Percentiles rank a stretch among this genome's conserved stretches.
Conservation (phyloP, 2,888 invertebrate genomes). For the Drosophila colorata region DNA sequence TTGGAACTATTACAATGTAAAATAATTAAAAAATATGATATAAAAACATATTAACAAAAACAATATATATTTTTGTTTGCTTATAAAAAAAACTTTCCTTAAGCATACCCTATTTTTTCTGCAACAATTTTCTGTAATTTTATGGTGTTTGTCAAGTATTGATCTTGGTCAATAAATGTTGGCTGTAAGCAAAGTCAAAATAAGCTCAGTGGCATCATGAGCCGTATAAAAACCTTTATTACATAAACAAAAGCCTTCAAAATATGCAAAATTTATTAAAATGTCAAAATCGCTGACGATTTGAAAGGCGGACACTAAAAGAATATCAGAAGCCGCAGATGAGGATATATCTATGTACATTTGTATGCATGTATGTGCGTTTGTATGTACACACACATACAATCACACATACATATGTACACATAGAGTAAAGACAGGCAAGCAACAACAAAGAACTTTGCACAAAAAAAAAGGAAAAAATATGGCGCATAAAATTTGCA, state of each 20-base stretch:
- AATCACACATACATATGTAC: not conserved
- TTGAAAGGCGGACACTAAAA: conserved; percentile 32
- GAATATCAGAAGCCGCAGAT: conserved; percentile 42
- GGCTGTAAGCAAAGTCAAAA: too few species aligned
- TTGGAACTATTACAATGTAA: too few species aligned
- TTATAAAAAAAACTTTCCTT: too few species aligned
- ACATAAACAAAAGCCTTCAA: conserved; percentile 29
- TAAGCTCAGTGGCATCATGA: not conserved
- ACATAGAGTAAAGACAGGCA: conserved; percentile 12
- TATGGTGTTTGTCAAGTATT: too few species aligned
- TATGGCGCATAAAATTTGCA: conserved; percentile 77
- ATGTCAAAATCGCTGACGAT: conserved; percentile 39
- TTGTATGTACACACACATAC: not conserved
- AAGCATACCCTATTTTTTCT: too few species aligned
- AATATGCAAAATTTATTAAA: conserved; percentile 62
- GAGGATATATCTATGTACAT: not conserved
- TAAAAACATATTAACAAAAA: too few species aligned
- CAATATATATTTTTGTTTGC: too few species aligned
- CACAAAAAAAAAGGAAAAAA: conserved; percentile 37
- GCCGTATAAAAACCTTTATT: conserved; percentile 20
- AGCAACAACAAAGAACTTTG: conserved; percentile 20
- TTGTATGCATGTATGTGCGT: not conserved
- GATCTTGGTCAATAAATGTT: too few species aligned
- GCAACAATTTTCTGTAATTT: too few species aligned
- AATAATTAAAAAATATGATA: too few species aligned